These are phyloP conservation scores for Propithecus coquereli DNA, from an alignment of 2,113 vertebrate genomes.

Conservation along the genomic window DNA sequence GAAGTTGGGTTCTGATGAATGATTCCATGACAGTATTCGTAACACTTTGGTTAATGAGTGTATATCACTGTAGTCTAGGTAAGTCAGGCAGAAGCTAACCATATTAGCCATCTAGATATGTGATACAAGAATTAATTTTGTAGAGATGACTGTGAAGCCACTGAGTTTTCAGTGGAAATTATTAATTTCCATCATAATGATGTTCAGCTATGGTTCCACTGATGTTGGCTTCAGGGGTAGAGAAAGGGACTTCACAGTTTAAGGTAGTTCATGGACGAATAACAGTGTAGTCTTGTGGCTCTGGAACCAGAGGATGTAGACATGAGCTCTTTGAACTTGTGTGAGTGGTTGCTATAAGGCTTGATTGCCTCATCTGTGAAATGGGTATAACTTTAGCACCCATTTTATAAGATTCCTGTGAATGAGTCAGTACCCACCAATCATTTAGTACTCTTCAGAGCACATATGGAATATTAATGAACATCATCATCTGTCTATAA, in stretches of 20 bases:
- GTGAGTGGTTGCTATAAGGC: background rate
- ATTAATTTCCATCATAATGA: background rate
- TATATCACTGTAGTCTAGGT: background rate
- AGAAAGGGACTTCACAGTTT: background rate
- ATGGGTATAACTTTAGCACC: background rate
- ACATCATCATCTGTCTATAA: background rate
- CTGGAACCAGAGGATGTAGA: background rate
- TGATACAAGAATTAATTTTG: background rate
- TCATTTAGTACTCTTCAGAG: background rate
- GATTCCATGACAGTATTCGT: background rate
- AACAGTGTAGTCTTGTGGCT: background rate
- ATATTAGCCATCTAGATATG: background rate
- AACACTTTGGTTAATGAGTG: background rate
- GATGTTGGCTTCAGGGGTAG: background rate
- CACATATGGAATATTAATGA: background rate
- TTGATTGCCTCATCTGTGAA: background rate
- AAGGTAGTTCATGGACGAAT: background rate
- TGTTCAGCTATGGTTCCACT: too few species aligned
- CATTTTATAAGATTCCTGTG: background rate
- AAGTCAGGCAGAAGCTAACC: background rate
- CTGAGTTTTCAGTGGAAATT: background rate
- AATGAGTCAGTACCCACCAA: fast-evolving
- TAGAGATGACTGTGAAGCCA: background rate
- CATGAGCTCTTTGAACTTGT: background rate
- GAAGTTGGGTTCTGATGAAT: background rate